Evolutionary conservation across 2,113 vertebrate species (phyloP).

Genomic region (Holacanthus passer): DNA sequence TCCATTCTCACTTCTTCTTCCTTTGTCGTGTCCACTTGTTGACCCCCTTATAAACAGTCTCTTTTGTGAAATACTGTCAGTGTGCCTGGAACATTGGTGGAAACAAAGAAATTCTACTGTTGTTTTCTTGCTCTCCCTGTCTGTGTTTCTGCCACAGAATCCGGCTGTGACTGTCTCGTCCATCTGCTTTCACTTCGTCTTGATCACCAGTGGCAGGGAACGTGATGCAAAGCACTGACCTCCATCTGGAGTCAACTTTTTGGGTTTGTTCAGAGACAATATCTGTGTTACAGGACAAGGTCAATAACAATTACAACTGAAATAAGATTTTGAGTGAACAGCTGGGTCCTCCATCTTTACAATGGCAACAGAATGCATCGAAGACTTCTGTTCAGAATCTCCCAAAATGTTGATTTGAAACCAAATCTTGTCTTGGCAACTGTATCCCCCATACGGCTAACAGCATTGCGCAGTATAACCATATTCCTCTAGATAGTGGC

Average conservation of each 20-base stretch:
- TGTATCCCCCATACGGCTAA: background rate
- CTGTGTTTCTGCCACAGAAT: background rate
- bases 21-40: background rate
- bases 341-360: background rate
- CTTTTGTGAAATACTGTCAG: background rate
- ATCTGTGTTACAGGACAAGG: background rate
- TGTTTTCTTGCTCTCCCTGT: background rate
- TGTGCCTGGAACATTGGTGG: background rate
- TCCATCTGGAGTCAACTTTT: constrained; percentile 15
- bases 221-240: background rate
- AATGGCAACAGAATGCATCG: background rate
- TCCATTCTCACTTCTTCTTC: background rate
- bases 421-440: background rate
- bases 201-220: background rate
- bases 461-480: background rate
- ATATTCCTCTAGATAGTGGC: background rate
- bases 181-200: background rate
- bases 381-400: background rate
- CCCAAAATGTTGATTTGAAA: background rate
- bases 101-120: background rate
- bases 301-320: background rate
- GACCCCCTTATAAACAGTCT: background rate
- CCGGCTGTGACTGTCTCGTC: background rate
- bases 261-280: background rate
- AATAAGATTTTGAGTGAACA: constrained; percentile 6